Percentiles rank a stretch among this genome's conserved stretches.
phyloP scores from a whole-genome alignment of 2,797 vertebrate genomes.

The Eulemur albifrons region DNA sequence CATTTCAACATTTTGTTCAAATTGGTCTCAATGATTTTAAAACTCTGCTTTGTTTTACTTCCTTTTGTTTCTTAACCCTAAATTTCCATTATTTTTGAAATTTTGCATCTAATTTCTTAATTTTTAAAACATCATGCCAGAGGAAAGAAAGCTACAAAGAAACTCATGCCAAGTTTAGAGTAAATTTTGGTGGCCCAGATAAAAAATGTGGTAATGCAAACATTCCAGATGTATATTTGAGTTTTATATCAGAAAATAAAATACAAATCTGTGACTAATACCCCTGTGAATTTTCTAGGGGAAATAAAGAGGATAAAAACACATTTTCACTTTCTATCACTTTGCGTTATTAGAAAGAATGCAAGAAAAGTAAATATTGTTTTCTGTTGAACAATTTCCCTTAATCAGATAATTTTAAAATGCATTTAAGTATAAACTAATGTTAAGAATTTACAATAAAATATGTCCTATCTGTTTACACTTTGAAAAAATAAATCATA shows the following conservation, averaged over 20 bases:
- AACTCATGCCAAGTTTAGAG: not conserved
- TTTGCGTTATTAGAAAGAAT: not conserved
- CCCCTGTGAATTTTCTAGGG: not conserved
- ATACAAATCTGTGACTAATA: not conserved
- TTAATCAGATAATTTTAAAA: not conserved
- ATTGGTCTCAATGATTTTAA: not conserved
- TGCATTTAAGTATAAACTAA: not conserved
- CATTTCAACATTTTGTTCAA: not conserved
- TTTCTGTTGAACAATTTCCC: not conserved
- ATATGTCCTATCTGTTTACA: not conserved
- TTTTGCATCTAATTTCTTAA: constrained; percentile 9
- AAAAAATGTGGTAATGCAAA: not conserved
- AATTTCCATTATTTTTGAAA: not conserved
- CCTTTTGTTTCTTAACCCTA: not conserved
- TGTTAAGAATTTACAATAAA: not conserved
- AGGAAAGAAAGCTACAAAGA: not conserved
- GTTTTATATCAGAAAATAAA: constrained; percentile 3
- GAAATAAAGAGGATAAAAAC: not conserved
- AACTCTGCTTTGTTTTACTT: not conserved
- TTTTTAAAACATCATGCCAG: not conserved
- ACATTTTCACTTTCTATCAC: not conserved
- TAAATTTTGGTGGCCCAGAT: not conserved
- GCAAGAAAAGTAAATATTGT: not conserved
- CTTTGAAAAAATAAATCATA: not conserved
- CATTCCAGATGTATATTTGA: not conserved